Evolutionary conservation across 1,140 invertebrate genomes (phyloP), one percentile per base, ranked within the genome.

Genomic region (Dinothrombium tinctorium): DNA sequence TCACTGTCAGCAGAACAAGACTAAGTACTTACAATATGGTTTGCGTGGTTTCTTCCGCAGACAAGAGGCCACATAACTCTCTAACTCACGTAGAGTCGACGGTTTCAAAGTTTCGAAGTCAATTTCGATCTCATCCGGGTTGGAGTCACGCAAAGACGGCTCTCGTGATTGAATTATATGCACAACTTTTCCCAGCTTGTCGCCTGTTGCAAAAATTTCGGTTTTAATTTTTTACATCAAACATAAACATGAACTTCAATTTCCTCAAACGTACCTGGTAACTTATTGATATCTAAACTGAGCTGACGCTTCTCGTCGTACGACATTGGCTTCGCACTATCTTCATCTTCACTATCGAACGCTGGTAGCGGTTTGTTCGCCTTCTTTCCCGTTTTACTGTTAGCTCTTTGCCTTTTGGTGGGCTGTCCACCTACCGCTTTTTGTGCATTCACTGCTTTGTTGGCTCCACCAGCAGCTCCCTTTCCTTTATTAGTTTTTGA

Each of bases 121-220:
- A 51, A 99, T 99, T 69, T 99, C 92, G 49, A 99, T 96, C 65
- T 99, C 94, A 63, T 99, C 92, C 23, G 92, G 92, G 68, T 98
- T 98, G 4, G 90, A 96, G 65, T 98, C 90, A 55, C 89, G 69
- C 48, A 95, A 65, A 45, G 87, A 90, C 42, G 89, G 86, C 57
- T 98, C 92, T 54, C 90, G 68, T 42, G 79, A 84, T 59, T 98
- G 90, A 56, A 98, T 98, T 55, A 99, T 99, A 59, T 94, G 83
- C 42, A 99, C 90, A 54, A 98, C 90, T 56, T 84, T 70, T 41
- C 90, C 87, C 48, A 99, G 69, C 64, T 95, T 95, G 60, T 98
- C 90, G 56, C 87, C 86, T 87, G 54, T 40, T 63, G 63, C 55
- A 38, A 40, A 32, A 42, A 37, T 37, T 33, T 41, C 22, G 20